Percentiles rank a stretch among this genome's conserved stretches.
Evolutionary conservation across 2,797 vertebrate species (phyloP).

Genomic region (Lemur catta): DNA sequence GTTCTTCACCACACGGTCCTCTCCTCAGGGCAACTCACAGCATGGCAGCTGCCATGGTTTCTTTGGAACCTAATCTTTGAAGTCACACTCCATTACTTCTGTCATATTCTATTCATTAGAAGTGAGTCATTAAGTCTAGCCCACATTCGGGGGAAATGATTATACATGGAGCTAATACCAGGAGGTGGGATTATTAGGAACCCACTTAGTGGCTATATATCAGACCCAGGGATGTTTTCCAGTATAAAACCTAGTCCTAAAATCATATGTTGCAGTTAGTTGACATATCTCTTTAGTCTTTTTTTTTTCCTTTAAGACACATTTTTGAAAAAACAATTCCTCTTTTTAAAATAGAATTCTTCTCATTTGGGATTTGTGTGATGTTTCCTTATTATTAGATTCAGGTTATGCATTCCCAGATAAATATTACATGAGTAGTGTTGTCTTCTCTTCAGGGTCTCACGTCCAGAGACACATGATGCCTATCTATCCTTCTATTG

Average conservation of each 20-base stretch:
- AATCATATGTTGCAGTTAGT: neutral
- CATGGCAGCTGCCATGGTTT: neutral
- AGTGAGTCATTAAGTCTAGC: neutral
- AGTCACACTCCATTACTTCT: neutral
- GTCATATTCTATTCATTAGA: neutral
- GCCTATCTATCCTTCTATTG: neutral
- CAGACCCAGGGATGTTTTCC: neutral
- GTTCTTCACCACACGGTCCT: neutral
- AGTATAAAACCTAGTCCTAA: neutral
- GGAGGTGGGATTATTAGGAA: no score
- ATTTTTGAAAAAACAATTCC: neutral
- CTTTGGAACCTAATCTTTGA: neutral
- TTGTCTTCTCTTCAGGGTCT: neutral
- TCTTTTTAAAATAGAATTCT: neutral
- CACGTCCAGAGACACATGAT: neutral
- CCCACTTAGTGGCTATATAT: neutral
- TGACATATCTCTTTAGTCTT: neutral
- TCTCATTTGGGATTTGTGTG: neutral
- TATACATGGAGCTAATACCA: neutral
- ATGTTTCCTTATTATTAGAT: neutral
- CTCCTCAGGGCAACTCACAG: neutral
- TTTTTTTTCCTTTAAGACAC: neutral
- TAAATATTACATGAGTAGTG: neutral
- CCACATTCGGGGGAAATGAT: neutral
- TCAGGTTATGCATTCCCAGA: neutral